Base-by-base conservation (phyloP, 1,140 invertebrate genomes). In the Drosophila mayri region DNA sequence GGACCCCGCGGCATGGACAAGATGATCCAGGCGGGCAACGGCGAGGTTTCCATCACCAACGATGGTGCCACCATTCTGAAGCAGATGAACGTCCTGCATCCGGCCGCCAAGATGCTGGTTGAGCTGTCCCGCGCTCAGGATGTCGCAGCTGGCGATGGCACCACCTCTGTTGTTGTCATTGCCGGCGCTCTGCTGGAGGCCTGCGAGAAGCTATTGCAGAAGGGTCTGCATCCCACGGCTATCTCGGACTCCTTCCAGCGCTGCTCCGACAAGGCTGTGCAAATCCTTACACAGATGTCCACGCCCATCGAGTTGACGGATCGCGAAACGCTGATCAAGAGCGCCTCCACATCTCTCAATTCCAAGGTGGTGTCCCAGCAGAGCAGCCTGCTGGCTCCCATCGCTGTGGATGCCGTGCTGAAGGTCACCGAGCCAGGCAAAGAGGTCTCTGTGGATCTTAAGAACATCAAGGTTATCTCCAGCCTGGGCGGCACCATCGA, bases 1-100 rank as follows among this genome's bases (percentile, higher is more conserved):
- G 99, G 99, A 18, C 99, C 99, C 30, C 95, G 97, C 80, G 99
- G 99, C 77, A 99, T 99, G 99, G 99, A 99, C 92, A 99, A 99
- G 95, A 99, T 99, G 99, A 99, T 99, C 80, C 99, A 99, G 95
- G 95, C 97, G 50, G 95, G 95, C 16, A 99, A 99, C 94, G 99
- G 99, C 11, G 98, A 99, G 95, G 99, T 99, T 1, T 99, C 98
- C 11, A 99, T 99, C 64, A 99, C 99, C 49, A 99, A 99, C 95
- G 99, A 99, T 95, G 99, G 99, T 71, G 99, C 99, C 30, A 99
- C 99, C 30, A 99, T 99, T 94, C 94, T 99, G 41, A 99, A 99
- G 93, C 97, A 99, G 94, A 99, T 99, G 96, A 98, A 98, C 94
- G 98, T 99, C 11, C 94, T 99, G 78, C 99, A 99, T 94, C 99